Conservation (phyloP, 64 coral and sea anemone genomes). For the Montipora cactus region DNA sequence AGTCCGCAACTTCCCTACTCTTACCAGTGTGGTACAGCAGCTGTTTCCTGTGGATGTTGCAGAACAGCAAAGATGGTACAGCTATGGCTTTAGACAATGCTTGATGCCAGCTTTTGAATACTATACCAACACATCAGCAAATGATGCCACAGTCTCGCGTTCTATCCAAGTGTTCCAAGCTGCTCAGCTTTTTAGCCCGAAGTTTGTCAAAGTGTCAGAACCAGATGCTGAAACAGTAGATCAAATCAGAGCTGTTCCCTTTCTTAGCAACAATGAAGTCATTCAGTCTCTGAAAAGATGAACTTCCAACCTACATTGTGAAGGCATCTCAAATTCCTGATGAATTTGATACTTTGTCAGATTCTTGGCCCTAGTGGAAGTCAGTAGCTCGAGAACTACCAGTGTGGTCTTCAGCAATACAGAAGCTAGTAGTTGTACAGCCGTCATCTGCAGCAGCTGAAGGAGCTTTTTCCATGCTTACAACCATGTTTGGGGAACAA, state of each 20-base stretch:
- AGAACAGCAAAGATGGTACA: constrained; percentile 46
- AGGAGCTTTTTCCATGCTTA: constrained; percentile 15
- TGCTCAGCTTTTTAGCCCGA: constrained; percentile 56
- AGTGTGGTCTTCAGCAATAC: constrained; percentile 25
- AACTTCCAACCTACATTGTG: constrained; percentile 53
- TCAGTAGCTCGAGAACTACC: constrained; percentile 26
- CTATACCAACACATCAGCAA: constrained; percentile 9
- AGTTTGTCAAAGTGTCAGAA: constrained; percentile 47
- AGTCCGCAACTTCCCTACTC: neutral
- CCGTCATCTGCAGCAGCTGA: constrained; percentile 16
- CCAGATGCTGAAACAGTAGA: constrained; percentile 36
- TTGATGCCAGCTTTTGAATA: constrained; percentile 44
- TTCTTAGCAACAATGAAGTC: constrained; percentile 22
- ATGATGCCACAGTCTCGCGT: constrained; percentile 39
- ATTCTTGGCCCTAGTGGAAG: constrained; percentile 48
- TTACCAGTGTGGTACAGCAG: neutral
- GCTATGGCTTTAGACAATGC: constrained; percentile 37
- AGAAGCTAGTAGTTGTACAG: neutral
- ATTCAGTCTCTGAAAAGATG: constrained; percentile 57
- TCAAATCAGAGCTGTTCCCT: constrained; percentile 32
- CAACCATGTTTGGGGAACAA: constrained; percentile 32
- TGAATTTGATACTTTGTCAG: constrained; percentile 48
- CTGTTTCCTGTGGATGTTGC: constrained; percentile 2
- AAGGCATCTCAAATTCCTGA: constrained; percentile 32
- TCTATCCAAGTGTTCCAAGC: constrained; percentile 60